A percentile compares a stretch with the other conserved stretches of the same genome.
Conservation (phyloP, 2,797 vertebrate species). For the Muscicapa striata region DNA sequence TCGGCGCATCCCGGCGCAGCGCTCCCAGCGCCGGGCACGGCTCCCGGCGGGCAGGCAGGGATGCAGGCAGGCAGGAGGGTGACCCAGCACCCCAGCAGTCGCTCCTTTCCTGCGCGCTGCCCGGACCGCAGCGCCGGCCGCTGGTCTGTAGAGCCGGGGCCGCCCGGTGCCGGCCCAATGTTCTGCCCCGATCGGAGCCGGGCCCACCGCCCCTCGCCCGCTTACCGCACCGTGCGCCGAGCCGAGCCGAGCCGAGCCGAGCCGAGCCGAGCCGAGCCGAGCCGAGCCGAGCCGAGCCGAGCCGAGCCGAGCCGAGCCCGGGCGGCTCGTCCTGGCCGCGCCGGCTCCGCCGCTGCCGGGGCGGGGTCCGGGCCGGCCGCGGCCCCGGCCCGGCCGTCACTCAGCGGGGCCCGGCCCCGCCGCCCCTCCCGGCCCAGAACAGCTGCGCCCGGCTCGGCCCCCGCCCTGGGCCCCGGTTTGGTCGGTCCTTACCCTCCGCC, state of each 20-base stretch:
- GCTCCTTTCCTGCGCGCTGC: no score
- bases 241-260: neutral
- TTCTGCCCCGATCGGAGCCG: slow-evolving; percentile 92
- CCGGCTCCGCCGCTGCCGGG: neutral
- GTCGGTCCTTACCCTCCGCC: neutral
- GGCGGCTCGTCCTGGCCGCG: neutral
- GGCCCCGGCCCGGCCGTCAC: neutral
- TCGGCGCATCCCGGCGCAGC: neutral
- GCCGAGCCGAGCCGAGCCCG: neutral
- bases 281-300: no score
- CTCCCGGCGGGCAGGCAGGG: neutral
- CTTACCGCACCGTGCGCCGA: neutral
- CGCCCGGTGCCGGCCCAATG: slow-evolving; percentile 85
- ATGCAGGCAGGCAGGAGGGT: neutral
- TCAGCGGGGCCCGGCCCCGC: neutral
- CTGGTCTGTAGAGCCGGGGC: slow-evolving; percentile 84
- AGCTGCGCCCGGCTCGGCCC: neutral
- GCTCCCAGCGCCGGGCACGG: neutral
- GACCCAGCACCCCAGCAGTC: neutral
- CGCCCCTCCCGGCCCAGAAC: neutral
- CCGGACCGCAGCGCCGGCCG: neutral
- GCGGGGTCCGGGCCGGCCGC: neutral
- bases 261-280: neutral
- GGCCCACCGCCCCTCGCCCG: neutral
- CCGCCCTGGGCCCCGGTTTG: neutral